Conservation (phyloP, 2,113 vertebrate genomes). For the Syrrhaptes paradoxus region DNA sequence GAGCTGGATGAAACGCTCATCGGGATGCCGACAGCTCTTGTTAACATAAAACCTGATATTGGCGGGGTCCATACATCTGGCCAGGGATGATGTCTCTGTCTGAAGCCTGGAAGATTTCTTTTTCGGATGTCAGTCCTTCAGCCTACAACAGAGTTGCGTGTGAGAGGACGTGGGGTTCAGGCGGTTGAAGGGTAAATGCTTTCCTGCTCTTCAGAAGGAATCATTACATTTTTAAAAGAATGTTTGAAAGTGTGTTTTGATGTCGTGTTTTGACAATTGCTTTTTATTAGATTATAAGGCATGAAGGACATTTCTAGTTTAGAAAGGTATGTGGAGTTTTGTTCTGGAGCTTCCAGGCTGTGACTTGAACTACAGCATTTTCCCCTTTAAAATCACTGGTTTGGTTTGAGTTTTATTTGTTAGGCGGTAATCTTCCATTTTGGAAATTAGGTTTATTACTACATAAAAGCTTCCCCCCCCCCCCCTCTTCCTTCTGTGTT, state of each 20-base stretch:
- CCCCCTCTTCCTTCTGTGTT: accelerated
- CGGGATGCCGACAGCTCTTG: accelerated
- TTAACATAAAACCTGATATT: accelerated
- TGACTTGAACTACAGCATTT: background rate
- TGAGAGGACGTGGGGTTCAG: background rate
- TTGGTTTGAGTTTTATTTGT: background rate
- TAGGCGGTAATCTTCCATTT: background rate
- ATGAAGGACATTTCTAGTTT: background rate
- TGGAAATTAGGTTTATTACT: background rate
- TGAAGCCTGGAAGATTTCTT: accelerated
- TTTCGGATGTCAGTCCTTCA: background rate
- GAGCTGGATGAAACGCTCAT: accelerated
- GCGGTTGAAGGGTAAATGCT: background rate
- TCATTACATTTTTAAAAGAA: accelerated
- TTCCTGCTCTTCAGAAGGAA: background rate
- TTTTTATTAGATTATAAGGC: accelerated
- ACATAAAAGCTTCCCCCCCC: background rate
- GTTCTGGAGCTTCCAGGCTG: background rate
- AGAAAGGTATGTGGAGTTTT: background rate
- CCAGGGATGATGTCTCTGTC: accelerated
- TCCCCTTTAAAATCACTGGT: background rate
- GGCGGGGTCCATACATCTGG: accelerated
- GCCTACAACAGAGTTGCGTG: background rate
- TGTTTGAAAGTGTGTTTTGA: background rate
- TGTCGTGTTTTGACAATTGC: background rate